Conservation (phyloP, 2,113 vertebrate genomes). For the Heptranchias perlo region DNA sequence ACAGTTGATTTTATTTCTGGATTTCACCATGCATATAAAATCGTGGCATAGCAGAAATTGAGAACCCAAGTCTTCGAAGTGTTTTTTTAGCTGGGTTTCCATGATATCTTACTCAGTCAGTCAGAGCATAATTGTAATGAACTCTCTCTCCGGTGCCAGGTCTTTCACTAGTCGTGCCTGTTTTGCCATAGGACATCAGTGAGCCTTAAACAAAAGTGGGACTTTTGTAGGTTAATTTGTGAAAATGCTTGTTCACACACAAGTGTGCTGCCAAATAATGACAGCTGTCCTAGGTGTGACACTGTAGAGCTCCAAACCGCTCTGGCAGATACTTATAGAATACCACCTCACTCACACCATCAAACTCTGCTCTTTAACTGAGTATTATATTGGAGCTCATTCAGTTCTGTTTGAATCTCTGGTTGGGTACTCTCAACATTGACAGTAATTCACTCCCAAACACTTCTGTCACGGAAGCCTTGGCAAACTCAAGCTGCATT, state of each 20-base stretch:
- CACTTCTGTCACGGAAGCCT: not conserved
- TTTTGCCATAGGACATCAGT: not conserved
- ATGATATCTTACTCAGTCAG: not conserved
- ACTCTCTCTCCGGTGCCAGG: not conserved
- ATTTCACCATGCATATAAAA: not conserved
- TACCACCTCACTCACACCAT: not conserved
- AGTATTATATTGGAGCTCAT: not conserved
- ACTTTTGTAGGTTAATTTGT: not conserved
- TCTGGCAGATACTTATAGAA: not conserved
- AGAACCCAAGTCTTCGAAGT: not conserved
- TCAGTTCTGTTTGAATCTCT: not conserved
- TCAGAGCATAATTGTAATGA: not conserved
- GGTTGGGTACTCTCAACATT: not conserved
- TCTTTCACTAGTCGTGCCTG: not conserved
- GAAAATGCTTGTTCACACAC: not conserved
- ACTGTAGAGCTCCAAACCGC: not conserved
- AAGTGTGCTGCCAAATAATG: not conserved
- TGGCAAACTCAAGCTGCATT: not conserved
- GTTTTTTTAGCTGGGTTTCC: not conserved
- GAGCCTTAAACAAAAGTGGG: not conserved
- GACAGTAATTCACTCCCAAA: not conserved
- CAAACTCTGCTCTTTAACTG: not conserved
- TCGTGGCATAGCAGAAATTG: not conserved
- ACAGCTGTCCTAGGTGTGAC: not conserved
- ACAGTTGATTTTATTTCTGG: not conserved